These are phyloP conservation scores for Microcebus murinus DNA, from an alignment of 2,113 vertebrate species.

Conservation along the genomic window DNA sequence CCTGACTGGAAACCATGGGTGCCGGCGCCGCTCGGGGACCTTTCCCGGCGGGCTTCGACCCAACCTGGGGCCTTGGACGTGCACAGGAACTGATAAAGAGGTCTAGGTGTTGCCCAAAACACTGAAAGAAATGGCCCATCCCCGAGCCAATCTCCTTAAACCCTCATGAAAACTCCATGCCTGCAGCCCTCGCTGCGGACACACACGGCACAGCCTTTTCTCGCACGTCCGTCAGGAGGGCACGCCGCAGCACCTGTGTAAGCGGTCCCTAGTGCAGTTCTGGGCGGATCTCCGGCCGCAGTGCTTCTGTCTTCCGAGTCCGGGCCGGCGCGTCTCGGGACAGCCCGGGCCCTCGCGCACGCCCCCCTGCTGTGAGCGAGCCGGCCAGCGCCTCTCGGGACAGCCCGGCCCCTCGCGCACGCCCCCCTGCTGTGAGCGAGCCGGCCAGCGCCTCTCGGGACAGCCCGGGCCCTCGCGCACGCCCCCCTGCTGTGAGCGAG, in stretches of 20 bases:
- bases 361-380: too few species aligned
- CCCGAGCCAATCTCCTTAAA: not conserved
- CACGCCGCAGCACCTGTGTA: too few species aligned
- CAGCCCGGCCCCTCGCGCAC: too few species aligned
- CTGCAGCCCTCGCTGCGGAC: not conserved
- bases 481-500: too few species aligned
- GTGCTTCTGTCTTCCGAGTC: not conserved
- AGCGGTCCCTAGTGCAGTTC: not conserved
- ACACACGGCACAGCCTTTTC: not conserved
- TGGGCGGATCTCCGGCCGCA: too few species aligned
- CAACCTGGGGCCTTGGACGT: not conserved
- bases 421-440: too few species aligned
- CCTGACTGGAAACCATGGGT: not conserved
- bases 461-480: too few species aligned
- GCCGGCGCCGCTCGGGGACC: not conserved
- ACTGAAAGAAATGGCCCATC: not conserved
- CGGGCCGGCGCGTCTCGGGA: not conserved
- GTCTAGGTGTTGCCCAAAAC: not conserved
- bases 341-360: too few species aligned
- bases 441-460: too few species aligned
- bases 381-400: too few species aligned
- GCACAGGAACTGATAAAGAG: not conserved
- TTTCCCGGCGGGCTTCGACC: not conserved
- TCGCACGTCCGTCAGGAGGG: not conserved
- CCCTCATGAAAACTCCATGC: not conserved